A percentile compares a stretch with the other conserved stretches of the same genome.
phyloP scores from a whole-genome alignment of 2,797 vertebrate species.

The Alosa sapidissima region DNA sequence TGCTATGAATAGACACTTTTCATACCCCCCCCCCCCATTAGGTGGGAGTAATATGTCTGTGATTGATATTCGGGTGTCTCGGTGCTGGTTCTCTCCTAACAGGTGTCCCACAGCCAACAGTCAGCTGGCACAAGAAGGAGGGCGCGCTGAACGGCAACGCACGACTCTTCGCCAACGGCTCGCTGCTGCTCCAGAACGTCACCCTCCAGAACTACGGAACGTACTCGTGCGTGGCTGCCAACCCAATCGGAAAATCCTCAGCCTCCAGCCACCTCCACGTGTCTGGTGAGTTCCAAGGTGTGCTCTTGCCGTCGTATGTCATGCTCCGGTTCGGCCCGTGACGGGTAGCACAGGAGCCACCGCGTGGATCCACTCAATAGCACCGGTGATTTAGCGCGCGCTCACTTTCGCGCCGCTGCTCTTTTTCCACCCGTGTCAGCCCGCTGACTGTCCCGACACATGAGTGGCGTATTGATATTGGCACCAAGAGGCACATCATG shows the following conservation, averaged over 20 bases:
- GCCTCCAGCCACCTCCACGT: constrained; percentile 72
- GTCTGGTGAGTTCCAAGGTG: constrained; percentile 66
- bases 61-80: not conserved
- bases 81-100: constrained; percentile 29
- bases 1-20: constrained; percentile 28
- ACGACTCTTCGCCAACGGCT: constrained; percentile 71
- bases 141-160: constrained; percentile 53
- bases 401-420: not conserved
- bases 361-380: not conserved
- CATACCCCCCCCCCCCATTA: not conserved
- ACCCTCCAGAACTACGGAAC: constrained; percentile 72
- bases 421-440: constrained; percentile 4
- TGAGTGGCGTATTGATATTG: constrained; percentile 47
- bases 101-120: constrained; percentile 81
- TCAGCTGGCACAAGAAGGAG: constrained; percentile 80
- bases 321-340: constrained; percentile 27
- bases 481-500: constrained; percentile 27
- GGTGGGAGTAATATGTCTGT: not conserved
- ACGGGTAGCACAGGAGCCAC: constrained; percentile 29
- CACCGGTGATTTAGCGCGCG: not conserved
- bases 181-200: constrained; percentile 79
- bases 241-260: constrained; percentile 74
- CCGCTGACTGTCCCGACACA: constrained; percentile 21
- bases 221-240: constrained; percentile 82
- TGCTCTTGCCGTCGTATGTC: constrained; percentile 26